Conservation (phyloP, 2,797 vertebrate species). For the Enteromius trimaculatus region DNA sequence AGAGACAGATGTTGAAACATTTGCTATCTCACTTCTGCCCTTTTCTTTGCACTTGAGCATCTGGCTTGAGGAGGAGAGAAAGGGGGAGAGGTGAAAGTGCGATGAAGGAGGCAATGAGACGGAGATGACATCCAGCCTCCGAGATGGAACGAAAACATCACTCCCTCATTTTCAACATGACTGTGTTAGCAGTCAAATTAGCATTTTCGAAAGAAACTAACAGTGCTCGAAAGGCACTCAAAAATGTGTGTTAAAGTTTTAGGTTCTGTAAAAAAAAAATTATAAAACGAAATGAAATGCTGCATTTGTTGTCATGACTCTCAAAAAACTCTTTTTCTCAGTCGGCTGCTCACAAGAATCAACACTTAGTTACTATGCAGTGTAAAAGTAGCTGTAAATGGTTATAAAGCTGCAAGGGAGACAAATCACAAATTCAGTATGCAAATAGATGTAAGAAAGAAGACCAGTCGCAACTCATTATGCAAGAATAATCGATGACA, state of each 20-base stretch:
- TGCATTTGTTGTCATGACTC: neutral
- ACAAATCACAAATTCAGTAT: constrained; percentile 13
- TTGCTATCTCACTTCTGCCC: constrained; percentile 72
- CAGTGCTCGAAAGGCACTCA: neutral
- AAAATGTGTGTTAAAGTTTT: constrained; percentile 18
- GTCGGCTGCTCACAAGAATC: constrained; percentile 7
- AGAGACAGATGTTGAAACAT: constrained; percentile 78
- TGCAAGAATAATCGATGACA: neutral
- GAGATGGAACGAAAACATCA: constrained; percentile 29
- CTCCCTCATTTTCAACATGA: constrained; percentile 10
- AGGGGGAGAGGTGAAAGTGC: constrained; percentile 44
- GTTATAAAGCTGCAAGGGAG: constrained; percentile 12
- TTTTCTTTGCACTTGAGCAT: constrained; percentile 71
- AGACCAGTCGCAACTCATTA: neutral
- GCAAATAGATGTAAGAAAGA: constrained; percentile 13
- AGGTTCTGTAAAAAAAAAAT: neutral
- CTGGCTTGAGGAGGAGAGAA: constrained; percentile 66
- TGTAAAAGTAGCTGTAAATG: constrained; percentile 7
- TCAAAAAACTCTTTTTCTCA: constrained; percentile 10
- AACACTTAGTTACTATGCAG: constrained; percentile 28
- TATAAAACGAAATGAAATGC: neutral
- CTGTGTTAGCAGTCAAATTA: constrained; percentile 9
- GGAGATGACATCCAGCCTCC: constrained; percentile 41
- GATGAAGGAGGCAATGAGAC: constrained; percentile 50
- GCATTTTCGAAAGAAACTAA: constrained; percentile 21